A percentile compares a stretch with the other conserved stretches of the same genome.
Conservation (phyloP, 2,888 invertebrate genomes). For the Cantharis rufa region DNA sequence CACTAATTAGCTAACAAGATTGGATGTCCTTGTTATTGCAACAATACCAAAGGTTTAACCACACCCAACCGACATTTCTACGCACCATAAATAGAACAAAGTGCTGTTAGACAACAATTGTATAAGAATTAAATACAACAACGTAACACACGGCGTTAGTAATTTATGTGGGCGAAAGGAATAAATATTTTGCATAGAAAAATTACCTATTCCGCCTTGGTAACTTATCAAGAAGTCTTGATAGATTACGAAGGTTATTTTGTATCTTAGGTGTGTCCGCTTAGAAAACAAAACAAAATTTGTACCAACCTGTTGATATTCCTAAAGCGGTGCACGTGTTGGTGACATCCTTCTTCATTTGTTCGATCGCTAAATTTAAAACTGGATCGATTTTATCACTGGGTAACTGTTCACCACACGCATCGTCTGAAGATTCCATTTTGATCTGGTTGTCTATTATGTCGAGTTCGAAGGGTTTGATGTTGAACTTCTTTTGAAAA, state of each 20-base stretch:
- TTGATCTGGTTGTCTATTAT: constrained; percentile 61
- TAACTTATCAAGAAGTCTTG: constrained; percentile 24
- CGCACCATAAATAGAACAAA: constrained; percentile 9
- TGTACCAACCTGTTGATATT: constrained; percentile 82
- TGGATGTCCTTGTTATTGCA: constrained; percentile 18
- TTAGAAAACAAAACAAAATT: not conserved
- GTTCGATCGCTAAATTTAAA: constrained; percentile 82
- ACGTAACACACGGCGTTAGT: constrained; percentile 32
- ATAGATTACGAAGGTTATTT: constrained; percentile 22
- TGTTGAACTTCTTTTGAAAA: constrained; percentile 82
- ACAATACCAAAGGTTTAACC: constrained; percentile 14
- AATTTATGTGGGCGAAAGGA: constrained; percentile 30
- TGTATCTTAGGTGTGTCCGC: constrained; percentile 21
- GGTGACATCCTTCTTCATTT: constrained; percentile 83
- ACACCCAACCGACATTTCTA: constrained; percentile 16
- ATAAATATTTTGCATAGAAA: constrained; percentile 30
- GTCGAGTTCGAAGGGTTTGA: constrained; percentile 75
- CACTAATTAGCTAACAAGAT: constrained; percentile 10
- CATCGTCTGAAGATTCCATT: constrained; percentile 69
- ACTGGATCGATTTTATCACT: constrained; percentile 82
- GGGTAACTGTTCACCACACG: constrained; percentile 60
- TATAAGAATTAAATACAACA: constrained; percentile 9
- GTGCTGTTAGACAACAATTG: constrained; percentile 16
- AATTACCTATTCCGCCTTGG: constrained; percentile 33
- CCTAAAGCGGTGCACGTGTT: constrained; percentile 82